Base-by-base conservation (phyloP, 2,888 invertebrate species). In the Hipparchia semele region DNA sequence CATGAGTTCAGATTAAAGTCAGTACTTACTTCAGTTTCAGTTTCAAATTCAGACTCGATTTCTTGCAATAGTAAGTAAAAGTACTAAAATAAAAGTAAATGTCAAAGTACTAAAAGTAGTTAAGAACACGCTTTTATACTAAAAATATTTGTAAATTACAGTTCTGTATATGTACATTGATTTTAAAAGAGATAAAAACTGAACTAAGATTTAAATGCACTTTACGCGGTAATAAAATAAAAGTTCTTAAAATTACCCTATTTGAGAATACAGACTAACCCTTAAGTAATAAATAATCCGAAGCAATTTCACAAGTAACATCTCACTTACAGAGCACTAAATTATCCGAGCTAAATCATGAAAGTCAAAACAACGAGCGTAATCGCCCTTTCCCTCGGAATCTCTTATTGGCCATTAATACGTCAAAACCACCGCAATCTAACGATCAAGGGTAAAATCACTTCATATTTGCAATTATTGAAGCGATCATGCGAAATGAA, bases 391-490 rank as follows among this genome's bases (percentile, higher is more conserved):
- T 78, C 80, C 80, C 77, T 78, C 77, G 79, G 80, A 79, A 80
- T 79, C 78, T 81, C 75, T 79, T 84, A 85, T 83, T 84, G 79
- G 77, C 83, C 82, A 83, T 82, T 86, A 86, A 87, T 86, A 86
- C 79, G 80, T 84, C 80, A 78, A 78, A 81, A 81, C 80, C 83
- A 80, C 80, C 74, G 80, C 82, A 82, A 84, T 84, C 82, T 78
- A 75, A 78, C 80, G 80, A 84, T 86, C 81, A 79, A 81, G 83
- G 81, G 82, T 80, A 78, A 81, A 87, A 89, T 87, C 85, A 85
- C 88, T 88, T 88, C 82, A 89, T 89, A 83, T 81, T 81, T 73
- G 79, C 83, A 84, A 84, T 87, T 86, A 88, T 84, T 83, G 75
- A 71, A 74, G 74, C 68, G 58, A 49, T 59, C 66, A 53, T 58